Base-by-base conservation (phyloP, 1,140 invertebrate genomes). In the Brachionus calyciflorus region DNA sequence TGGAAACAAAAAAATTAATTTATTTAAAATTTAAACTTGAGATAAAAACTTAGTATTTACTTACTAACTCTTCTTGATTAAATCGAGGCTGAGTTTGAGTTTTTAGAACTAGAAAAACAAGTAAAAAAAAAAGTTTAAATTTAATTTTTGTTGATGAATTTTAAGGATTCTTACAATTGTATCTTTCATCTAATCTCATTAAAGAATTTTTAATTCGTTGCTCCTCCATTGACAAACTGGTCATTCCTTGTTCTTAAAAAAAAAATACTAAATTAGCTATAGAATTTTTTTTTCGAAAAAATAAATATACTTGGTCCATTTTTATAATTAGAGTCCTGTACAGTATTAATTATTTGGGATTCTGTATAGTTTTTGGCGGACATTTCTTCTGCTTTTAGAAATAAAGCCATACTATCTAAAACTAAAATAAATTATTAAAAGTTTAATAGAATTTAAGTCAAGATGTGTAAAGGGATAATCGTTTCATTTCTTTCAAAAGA, bases 321-420 rank as follows among this genome's bases (percentile, higher is more conserved):
- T 24, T 41, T 41, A 28, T 21, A 5, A 17, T 9, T 37, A 17
- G 26, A 4, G 7, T 17, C 7, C 0, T 73, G 69, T 14, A 73
- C 69, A 21, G 69, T 73, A 28, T 55, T 49, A n/a, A 73, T 26
- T 37, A 73, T 73, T 37, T 73, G 69, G 17, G 69, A 73, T 30
- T 73, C 69, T 14, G 26, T 26, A n/a, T 49, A 73, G 17, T 55
- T 55, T 30, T 40, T 73, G 21, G 19, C 30, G 1, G 69, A 73
- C 69, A 73, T 73, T 1, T 73, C 69, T 40, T 73, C 69, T 6
- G 69, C 69, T 49, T 55, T 49, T 48, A 73, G 21, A 28, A 73
- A 73, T 10, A 51, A 24, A 2, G 49, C 69, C 69, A 73, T 51
- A 14, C 69, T 73, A 33, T 73, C 69, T 9, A 46, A n/a, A 1